Evolutionary conservation across 1,140 invertebrate species (phyloP).

Genomic region (Lethocerus indicus): DNA sequence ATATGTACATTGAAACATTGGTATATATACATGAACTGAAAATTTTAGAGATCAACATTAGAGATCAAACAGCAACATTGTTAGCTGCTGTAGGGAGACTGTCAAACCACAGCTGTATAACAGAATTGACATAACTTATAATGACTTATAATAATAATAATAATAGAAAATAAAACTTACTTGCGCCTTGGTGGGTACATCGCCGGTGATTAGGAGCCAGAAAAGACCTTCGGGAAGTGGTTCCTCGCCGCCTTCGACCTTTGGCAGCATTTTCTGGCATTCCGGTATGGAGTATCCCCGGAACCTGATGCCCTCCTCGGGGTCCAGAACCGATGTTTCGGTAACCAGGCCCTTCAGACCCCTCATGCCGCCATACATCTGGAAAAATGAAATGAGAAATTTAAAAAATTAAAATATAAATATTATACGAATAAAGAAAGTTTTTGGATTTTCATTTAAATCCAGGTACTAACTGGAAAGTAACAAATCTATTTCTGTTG

Average conservation of each 20-base stretch:
- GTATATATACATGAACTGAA: too few species aligned
- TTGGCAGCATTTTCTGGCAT: conserved; percentile 80
- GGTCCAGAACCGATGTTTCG: conserved; percentile 88
- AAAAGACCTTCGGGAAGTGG: conserved; percentile 92
- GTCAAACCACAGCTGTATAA: too few species aligned
- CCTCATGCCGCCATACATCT: conserved; percentile 97
- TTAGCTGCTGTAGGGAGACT: too few species aligned
- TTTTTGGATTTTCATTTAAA: too few species aligned
- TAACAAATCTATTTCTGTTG: too few species aligned
- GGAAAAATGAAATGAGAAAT: conserved; percentile 16
- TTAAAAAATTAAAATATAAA: not conserved
- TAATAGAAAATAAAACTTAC: conserved; percentile 24
- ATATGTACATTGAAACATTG: too few species aligned
- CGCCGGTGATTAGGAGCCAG: conserved; percentile 87
- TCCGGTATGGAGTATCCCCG: conserved; percentile 90
- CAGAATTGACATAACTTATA: too few species aligned
- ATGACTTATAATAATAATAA: too few species aligned
- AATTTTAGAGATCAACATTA: too few species aligned
- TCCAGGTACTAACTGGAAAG: not conserved
- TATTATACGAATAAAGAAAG: too few species aligned
- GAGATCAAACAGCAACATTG: too few species aligned
- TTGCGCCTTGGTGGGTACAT: conserved; percentile 72
- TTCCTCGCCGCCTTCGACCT: conserved; percentile 65
- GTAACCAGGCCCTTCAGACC: conserved; percentile 88
- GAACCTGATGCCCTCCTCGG: conserved; percentile 92